Base-by-base conservation (phyloP, 2,797 vertebrate genomes). In the Ceryle rudis region DNA sequence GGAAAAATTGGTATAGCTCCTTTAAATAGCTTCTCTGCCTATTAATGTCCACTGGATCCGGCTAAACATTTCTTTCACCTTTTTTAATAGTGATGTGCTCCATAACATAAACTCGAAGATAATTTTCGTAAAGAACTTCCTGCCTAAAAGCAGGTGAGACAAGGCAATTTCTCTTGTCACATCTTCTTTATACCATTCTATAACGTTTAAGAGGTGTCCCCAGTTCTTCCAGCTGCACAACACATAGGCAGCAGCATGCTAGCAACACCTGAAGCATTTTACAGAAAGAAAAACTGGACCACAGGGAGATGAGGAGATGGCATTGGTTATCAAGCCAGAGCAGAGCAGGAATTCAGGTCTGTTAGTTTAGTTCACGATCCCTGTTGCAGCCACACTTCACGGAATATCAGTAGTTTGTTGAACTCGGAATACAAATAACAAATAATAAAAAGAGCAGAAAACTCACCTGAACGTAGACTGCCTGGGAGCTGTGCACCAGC, bases 381-480 rank as follows among this genome's bases (percentile, higher is more conserved):
- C 46, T 72, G 12, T 46, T 55, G 25, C 62, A 72, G 33, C 10
- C 44, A 80, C 14, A 33, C 9, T 84, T 78, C 20, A 18, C 8
- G 23, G 17, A 51, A 10, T 10, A 67, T 7, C 55, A 70, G 21
- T 21, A 37, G 3, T 62, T 62, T 5, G 10, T 17, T 26, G 11
- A 82, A 51, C 20, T 57, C 49, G 17, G 22, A 61, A 81, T 22
- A 41, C 3, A 47, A 47, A 47, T 3, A 26, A 37, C 4, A 81
- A 81, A 64, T 42, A 4, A 51, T 47, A 47, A 26, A 54, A 83
- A 90, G 33, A 42, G 28, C 19, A 49, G 61, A 78, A 78, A 69
- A 84, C 96, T 96, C 62, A 96, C 96, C 96, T 89, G 86, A 33
- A 97, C 70, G 0, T 97, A 96, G 70, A 96, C 90, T 17, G 90